Base-by-base conservation (phyloP, 2,113 vertebrate genomes). In the Baryphthengus martii region DNA sequence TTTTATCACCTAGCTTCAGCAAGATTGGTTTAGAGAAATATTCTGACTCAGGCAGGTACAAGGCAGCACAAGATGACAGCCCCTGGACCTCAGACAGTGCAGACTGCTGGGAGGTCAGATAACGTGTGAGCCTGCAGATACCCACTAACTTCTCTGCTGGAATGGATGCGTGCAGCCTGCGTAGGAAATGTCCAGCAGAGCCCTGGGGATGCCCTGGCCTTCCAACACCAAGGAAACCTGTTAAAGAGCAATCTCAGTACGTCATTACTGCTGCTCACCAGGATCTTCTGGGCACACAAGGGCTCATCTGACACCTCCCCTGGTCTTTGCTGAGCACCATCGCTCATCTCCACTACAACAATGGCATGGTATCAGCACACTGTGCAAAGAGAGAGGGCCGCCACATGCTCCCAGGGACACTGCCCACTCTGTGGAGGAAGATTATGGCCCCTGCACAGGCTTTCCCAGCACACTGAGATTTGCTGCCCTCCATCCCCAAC, bases 361-460 rank as follows among this genome's bases (percentile, higher is more conserved):
- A 77, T 31, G 49, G 58, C 3, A 1, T 0, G 15, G 37, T 33
- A 40, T 8, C 47, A 37, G 8, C 35, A 29, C 72, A 28, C 5
- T 5, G 3, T 71, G 37, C 21, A 35, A 42, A 24, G 53, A 61
- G 26, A 53, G 5, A 33, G 0, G 1, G 35, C 42, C 29, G 49
- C 10, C 8, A 42, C 4, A 4, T 72, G 25, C 28, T 79, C 44
- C 37, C 13, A 39, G 24, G 47, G 23, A 33, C 29, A 17, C 18
- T 53, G 13, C 12, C 10, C 15, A 2, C 45, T 39, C 39, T 8
- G 2, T 5, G 18, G 31, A 58, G 29, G 23, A 68, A 17, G 13
- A 7, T 21, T 23, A 28, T 0, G 0, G n/a, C 6, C 44, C 6
- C 16, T n/a, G 17, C 1, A 7, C 65, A 63, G 33, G 35, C 19